These are phyloP conservation scores for Gorsachius goisagi DNA, from an alignment of 2,113 vertebrate species.

Conservation along the genomic window DNA sequence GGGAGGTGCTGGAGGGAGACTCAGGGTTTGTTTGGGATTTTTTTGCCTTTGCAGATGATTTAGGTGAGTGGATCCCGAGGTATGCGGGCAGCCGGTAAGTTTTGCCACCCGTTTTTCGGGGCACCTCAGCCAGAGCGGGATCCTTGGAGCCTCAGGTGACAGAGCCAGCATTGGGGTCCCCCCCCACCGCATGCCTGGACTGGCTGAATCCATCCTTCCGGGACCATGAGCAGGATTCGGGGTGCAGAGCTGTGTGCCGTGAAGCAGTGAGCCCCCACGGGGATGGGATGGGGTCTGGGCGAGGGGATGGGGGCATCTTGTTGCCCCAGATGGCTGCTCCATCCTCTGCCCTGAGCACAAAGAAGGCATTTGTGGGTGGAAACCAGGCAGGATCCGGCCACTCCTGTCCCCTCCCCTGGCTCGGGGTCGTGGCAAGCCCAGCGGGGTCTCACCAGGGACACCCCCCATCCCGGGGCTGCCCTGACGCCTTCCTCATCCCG, in stretches of 20 bases:
- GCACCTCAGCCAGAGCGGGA: not conserved
- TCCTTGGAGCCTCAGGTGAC: not conserved
- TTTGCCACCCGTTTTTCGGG: rapidly evolving
- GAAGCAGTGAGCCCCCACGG: rapidly evolving
- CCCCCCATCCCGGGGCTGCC: rapidly evolving
- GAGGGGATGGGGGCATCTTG: rapidly evolving
- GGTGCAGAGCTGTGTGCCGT: not conserved
- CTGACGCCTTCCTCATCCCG: not conserved
- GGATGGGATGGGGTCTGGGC: rapidly evolving
- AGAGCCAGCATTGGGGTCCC: rapidly evolving
- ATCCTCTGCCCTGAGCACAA: not conserved
- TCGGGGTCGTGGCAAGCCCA: rapidly evolving
- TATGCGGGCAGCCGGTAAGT: not conserved
- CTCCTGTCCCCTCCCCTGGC: not conserved
- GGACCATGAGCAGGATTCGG: not conserved
- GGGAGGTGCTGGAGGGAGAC: not conserved
- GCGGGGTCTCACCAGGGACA: not conserved
- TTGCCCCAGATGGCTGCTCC: too few relatives aligned
- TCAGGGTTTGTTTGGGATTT: not conserved
- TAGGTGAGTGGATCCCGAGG: not conserved
- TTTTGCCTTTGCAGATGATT: not conserved
- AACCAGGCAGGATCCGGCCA: not conserved
- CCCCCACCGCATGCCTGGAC: rapidly evolving
- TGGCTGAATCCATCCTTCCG: rapidly evolving
- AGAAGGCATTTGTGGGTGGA: not conserved